A percentile compares a stretch with the other conserved stretches of the same genome.
phyloP scores from a whole-genome alignment of 2,888 invertebrate genomes.

The Papilio elwesi region DNA sequence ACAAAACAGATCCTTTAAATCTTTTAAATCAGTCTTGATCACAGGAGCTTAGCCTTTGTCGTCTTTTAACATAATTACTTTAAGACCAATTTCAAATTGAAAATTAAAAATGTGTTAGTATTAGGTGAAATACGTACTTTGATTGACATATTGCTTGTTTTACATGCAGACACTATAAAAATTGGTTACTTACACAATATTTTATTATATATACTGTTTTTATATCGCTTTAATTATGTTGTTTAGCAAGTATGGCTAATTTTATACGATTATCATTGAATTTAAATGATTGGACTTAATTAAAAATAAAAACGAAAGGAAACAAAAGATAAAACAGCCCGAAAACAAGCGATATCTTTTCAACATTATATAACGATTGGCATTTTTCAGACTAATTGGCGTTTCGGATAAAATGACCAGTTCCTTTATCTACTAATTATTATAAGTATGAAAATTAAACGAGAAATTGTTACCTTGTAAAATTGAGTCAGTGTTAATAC shows the following conservation, averaged over 20 bases:
- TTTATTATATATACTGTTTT: conserved; percentile 12
- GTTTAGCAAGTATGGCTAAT: neutral
- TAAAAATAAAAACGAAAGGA: conserved; percentile 1
- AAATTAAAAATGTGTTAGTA: neutral
- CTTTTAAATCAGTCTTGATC: neutral
- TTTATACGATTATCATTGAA: neutral
- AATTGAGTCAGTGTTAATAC: too few relatives aligned
- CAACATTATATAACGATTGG: neutral
- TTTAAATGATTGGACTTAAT: neutral
- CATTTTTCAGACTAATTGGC: conserved; percentile 14
- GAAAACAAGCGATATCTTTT: neutral
- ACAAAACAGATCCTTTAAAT: neutral
- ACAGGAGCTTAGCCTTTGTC: too few relatives aligned
- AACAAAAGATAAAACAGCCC: neutral
- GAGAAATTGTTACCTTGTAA: too few relatives aligned
- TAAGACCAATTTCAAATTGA: too few relatives aligned
- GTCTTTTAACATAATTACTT: too few relatives aligned
- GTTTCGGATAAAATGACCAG: neutral
- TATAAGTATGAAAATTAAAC: too few relatives aligned
- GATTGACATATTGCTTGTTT: conserved; percentile 5
- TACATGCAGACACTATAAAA: neutral
- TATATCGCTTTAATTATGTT: conserved; percentile 3
- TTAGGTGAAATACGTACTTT: neutral
- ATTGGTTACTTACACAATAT: too few relatives aligned
- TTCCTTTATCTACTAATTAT: neutral